Percentiles rank a stretch among this genome's conserved stretches.
phyloP scores from a whole-genome alignment of 2,888 invertebrate genomes.

The Orchesella flavescens region DNA sequence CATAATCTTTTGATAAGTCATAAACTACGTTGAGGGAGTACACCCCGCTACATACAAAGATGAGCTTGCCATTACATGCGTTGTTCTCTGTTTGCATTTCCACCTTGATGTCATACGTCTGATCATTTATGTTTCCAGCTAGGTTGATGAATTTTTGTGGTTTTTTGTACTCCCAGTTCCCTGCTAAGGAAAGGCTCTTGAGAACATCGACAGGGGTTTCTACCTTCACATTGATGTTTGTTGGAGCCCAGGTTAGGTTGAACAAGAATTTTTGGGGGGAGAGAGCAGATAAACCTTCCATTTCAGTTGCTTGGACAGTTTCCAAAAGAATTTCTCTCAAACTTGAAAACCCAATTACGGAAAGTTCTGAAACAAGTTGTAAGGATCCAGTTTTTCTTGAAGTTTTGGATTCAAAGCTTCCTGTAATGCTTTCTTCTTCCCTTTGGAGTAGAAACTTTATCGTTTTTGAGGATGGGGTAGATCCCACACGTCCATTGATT shows the following conservation, averaged over 20 bases:
- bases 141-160: conserved; percentile 59
- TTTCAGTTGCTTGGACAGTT: conserved; percentile 25
- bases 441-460: conserved; percentile 51
- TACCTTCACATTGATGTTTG: conserved; percentile 59
- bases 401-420: conserved; percentile 56
- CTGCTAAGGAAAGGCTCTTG: conserved; percentile 63
- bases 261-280: conserved; percentile 51
- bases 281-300: conserved; percentile 40
- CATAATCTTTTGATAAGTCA: conserved; percentile 67
- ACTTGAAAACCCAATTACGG: conserved; percentile 53
- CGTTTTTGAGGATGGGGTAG: conserved; percentile 39
- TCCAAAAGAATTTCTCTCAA: conserved; percentile 43
- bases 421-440: conserved; percentile 49
- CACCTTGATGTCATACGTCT: conserved; percentile 44
- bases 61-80: conserved; percentile 35
- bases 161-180: conserved; percentile 66
- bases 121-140: conserved; percentile 57
- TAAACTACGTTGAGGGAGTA: conserved; percentile 60
- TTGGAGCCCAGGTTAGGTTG: conserved; percentile 50
- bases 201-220: conserved; percentile 69
- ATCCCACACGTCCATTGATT: conserved; percentile 55
- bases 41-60: neutral
- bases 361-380: conserved; percentile 42
- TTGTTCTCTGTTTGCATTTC: conserved; percentile 18
- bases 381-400: conserved; percentile 48